Conservation (phyloP, 1,140 invertebrate species). For the Drosophila mojavensis region DNA sequence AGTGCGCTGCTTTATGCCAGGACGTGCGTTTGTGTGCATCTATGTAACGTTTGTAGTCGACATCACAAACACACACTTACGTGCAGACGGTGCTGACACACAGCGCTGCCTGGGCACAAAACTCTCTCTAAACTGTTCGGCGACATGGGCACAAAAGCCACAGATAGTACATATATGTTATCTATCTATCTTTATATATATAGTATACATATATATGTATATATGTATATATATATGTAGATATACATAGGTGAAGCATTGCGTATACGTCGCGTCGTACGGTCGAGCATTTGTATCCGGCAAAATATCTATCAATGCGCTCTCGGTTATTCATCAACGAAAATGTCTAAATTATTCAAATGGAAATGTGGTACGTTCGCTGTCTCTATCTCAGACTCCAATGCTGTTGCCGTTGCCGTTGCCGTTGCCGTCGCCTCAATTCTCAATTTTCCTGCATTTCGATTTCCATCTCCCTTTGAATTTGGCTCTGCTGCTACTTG, state of each 20-base stretch:
- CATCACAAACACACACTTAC: background rate
- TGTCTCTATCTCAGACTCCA: slow-evolving; percentile 2
- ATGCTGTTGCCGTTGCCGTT: slow-evolving; percentile 45
- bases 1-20: slow-evolving; percentile 19
- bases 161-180: background rate
- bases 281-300: slow-evolving; percentile 24
- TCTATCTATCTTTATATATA: background rate
- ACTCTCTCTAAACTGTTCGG: slow-evolving; percentile 2
- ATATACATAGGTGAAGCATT: slow-evolving; percentile 20
- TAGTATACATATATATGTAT: slow-evolving; percentile 1
- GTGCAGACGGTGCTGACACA: slow-evolving; percentile 28
- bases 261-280: slow-evolving; percentile 34
- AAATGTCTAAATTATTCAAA: slow-evolving; percentile 83
- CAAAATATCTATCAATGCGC: slow-evolving; percentile 78
- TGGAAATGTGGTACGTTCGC: slow-evolving; percentile 75
- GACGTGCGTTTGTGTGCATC: background rate
- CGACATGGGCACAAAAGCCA: slow-evolving; percentile 12
- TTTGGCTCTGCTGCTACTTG: slow-evolving; percentile 35
- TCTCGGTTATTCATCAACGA: slow-evolving; percentile 81
- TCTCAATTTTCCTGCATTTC: slow-evolving; percentile 16
- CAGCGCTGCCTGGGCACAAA: slow-evolving; percentile 21
- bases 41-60: background rate
- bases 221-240: background rate
- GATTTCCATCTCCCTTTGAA: slow-evolving; percentile 28
- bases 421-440: background rate